Conservation (phyloP, 2,888 invertebrate species). For the Subacronicta megacephala region DNA sequence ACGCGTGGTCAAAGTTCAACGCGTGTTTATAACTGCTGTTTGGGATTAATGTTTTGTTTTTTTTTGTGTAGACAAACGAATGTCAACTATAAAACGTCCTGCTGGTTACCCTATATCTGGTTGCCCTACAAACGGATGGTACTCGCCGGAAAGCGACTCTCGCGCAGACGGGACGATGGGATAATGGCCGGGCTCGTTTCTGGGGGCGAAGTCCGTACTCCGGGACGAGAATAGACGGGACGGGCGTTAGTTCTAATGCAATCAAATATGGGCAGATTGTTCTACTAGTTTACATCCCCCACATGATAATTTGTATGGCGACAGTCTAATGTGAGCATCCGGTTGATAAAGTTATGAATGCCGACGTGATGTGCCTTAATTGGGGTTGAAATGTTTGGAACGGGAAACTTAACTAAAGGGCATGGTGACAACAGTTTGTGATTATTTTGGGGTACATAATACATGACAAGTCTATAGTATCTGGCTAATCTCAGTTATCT, state of each 20-base stretch:
- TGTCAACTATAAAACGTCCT: conserved; percentile 7
- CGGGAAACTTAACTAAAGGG: conserved; percentile 21
- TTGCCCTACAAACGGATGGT: conserved; percentile 62
- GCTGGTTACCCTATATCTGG: conserved; percentile 24
- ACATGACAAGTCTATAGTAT: neutral
- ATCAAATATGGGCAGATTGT: conserved; percentile 49
- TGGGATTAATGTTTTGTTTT: neutral
- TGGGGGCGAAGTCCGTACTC: conserved; percentile 74
- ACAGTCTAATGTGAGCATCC: conserved; percentile 32
- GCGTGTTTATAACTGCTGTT: conserved; percentile 5
- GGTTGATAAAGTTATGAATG: conserved; percentile 30
- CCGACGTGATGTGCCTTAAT: conserved; percentile 21
- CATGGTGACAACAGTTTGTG: neutral
- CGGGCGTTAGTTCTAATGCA: conserved; percentile 38
- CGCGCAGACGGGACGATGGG: conserved; percentile 69
- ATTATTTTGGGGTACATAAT: neutral
- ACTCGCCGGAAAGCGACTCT: conserved; percentile 69
- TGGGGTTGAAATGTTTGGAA: conserved; percentile 35
- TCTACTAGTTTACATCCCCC: conserved; percentile 47
- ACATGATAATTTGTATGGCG: conserved; percentile 29
- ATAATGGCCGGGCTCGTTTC: conserved; percentile 67
- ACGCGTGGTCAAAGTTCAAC: conserved; percentile 37
- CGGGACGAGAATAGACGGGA: conserved; percentile 54
- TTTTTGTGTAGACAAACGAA: too few relatives aligned
- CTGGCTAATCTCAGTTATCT: conserved; percentile 30